Percentiles rank a stretch among this genome's conserved stretches.
phyloP scores from a whole-genome alignment of 1,140 invertebrate genomes.

The Sinella curviseta region DNA sequence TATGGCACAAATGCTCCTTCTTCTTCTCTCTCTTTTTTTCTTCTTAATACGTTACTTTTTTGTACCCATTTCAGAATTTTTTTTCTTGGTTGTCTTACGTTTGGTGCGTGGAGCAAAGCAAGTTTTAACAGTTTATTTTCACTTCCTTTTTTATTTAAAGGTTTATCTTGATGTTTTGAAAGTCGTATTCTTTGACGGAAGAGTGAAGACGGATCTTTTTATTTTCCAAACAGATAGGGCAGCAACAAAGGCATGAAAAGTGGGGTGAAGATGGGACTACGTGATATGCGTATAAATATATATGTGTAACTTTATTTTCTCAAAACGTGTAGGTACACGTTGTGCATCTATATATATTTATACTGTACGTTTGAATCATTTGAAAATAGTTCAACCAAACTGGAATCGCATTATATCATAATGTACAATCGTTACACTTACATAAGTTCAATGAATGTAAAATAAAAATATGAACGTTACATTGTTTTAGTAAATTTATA shows the following conservation, averaged over 20 bases:
- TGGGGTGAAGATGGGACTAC: not conserved
- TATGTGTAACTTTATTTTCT: too few species aligned
- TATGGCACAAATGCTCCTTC: not conserved
- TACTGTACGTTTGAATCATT: too few species aligned
- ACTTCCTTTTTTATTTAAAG: not conserved
- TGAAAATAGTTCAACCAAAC: too few species aligned
- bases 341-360: too few species aligned
- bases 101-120: not conserved
- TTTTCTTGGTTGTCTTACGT: not conserved
- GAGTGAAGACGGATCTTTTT: not conserved
- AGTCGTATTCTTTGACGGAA: not conserved
- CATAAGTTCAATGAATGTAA: too few species aligned
- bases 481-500: too few species aligned
- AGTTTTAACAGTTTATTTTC: conserved; percentile 8
- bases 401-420: too few species aligned
- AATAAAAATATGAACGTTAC: too few species aligned
- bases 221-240: not conserved
- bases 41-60: not conserved
- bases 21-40: not conserved
- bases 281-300: not conserved
- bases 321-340: too few species aligned
- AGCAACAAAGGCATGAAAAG: not conserved
- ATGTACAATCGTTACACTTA: too few species aligned
- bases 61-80: not conserved
- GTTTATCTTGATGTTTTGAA: not conserved